Conservation (phyloP, 2,888 invertebrate species). For the Panopea generosa region DNA sequence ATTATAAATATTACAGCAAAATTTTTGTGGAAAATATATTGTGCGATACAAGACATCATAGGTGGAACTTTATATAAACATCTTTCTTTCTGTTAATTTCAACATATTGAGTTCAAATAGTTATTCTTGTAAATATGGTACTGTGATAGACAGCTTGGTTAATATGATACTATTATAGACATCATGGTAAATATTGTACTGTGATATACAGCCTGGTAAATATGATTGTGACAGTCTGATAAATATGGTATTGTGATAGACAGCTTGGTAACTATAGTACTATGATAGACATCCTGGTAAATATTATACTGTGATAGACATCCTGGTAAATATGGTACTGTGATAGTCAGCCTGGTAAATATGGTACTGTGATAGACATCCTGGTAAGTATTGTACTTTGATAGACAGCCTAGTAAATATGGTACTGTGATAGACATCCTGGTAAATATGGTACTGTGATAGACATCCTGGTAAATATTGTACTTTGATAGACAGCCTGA, state of each 20-base stretch:
- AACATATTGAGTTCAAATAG: too few species aligned
- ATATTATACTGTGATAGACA: neutral
- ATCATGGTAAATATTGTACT: too few species aligned
- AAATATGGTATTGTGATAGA: neutral
- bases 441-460: neutral
- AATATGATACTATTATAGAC: too few species aligned
- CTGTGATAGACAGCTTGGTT: too few species aligned
- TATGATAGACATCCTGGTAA: neutral
- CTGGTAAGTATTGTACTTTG: neutral
- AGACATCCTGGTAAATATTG: neutral
- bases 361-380: neutral
- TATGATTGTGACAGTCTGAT: neutral
- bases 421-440: neutral
- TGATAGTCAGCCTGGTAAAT: neutral
- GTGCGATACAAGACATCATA: too few species aligned
- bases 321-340: neutral
- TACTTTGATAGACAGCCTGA: neutral
- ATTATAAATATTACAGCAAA: too few species aligned
- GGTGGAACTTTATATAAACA: too few species aligned
- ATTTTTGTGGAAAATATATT: too few species aligned
- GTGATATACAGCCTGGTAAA: too few species aligned
- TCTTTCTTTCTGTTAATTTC: too few species aligned
- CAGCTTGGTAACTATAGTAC: neutral
- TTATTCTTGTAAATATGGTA: too few species aligned
- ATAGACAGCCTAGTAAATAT: neutral